Conservation (phyloP, 2,888 invertebrate genomes). For the Gisinianus flammeolus region DNA sequence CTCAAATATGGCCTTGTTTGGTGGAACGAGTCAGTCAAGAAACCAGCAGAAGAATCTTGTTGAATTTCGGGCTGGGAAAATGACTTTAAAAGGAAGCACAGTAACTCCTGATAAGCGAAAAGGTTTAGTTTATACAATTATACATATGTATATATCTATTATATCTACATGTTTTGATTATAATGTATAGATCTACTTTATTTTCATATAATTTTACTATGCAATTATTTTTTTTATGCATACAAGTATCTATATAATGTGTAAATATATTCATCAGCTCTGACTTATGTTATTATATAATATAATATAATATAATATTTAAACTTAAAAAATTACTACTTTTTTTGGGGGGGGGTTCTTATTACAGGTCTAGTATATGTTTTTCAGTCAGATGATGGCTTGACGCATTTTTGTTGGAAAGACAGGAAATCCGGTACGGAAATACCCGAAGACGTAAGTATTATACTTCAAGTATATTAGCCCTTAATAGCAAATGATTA, state of each 20-base stretch:
- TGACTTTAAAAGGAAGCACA: conserved; percentile 89
- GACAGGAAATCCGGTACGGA: conserved; percentile 88
- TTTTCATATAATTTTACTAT: too few species aligned
- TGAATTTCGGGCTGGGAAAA: conserved; percentile 95
- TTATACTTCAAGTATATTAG: neutral
- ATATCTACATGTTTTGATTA: too few species aligned
- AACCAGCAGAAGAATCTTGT: conserved; percentile 88
- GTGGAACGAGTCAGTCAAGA: conserved; percentile 63
- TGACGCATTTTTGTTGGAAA: conserved; percentile 99
- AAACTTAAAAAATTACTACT: too few species aligned
- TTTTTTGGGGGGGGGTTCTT: too few species aligned
- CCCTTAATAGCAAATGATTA: neutral
- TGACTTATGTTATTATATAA: too few species aligned
- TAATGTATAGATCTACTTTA: too few species aligned
- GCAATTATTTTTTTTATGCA: too few species aligned
- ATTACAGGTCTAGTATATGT: conserved; percentile 91
- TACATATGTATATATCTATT: too few species aligned
- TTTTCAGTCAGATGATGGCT: conserved; percentile 93
- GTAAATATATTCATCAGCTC: too few species aligned
- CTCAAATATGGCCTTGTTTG: conserved; percentile 43
- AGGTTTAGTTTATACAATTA: conserved; percentile 89
- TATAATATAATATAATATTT: too few species aligned
- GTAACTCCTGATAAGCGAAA: conserved; percentile 94
- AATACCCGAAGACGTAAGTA: conserved; percentile 86
- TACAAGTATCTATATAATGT: too few species aligned